A percentile compares a stretch with the other conserved stretches of the same genome.
Evolutionary conservation across 1,140 invertebrate genomes (phyloP).

Genomic region (Orussus abietinus): DNA sequence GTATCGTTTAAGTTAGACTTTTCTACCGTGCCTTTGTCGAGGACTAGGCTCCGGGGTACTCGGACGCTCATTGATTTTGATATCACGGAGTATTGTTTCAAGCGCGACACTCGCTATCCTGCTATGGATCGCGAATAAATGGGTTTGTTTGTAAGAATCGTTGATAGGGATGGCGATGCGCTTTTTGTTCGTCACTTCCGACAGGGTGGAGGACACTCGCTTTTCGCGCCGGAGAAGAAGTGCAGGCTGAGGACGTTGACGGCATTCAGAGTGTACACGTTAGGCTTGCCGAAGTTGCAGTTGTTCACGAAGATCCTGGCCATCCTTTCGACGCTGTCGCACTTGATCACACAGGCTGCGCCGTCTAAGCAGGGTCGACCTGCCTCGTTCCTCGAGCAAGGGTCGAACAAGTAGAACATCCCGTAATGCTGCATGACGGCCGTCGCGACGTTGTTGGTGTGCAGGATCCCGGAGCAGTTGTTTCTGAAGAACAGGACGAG

Average conservation of each 20-base stretch:
- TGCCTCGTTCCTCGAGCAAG: constrained; percentile 25
- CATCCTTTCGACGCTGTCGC: constrained; percentile 30
- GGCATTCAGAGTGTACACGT: constrained; percentile 37
- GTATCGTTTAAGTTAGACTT: no score
- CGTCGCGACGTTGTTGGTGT: constrained; percentile 29
- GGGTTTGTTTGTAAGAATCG: no score
- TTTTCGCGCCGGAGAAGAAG: constrained; percentile 31
- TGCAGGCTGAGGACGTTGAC: constrained; percentile 31
- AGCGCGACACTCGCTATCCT: no score
- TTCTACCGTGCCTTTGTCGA: no score
- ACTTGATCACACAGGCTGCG: constrained; percentile 33
- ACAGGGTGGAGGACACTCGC: constrained; percentile 18
- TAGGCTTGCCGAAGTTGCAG: constrained; percentile 30
- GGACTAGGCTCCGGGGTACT: no score
- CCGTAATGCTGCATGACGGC: constrained; percentile 39
- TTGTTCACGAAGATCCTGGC: constrained; percentile 29
- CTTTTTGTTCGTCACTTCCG: constrained; percentile 18
- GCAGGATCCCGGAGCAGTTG: constrained; percentile 28
- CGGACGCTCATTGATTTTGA: no score
- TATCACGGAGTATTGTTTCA: no score
- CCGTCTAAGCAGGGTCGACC: constrained; percentile 22
- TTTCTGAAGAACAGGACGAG: constrained; percentile 26
- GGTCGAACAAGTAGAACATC: constrained; percentile 40
- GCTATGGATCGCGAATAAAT: no score
- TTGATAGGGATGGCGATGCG: no score